Evolutionary conservation across 2,888 invertebrate genomes (phyloP), one percentile per base, ranked within the genome.

Genomic region (Sesamia inferens): DNA sequence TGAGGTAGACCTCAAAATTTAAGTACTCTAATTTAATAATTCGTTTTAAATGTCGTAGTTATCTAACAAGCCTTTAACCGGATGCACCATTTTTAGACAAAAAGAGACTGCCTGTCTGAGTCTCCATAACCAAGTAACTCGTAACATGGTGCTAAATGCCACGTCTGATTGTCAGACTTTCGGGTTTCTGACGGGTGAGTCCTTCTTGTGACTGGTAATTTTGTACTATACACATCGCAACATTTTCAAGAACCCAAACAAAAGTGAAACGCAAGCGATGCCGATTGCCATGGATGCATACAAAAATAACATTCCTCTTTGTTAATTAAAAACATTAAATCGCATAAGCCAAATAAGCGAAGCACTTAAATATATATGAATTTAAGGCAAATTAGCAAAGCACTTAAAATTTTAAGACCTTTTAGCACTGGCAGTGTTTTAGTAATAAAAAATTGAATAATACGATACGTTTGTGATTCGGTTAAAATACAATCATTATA

Each of bases 351-450:
- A 51, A n/a, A n/a, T 7, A 51, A 51, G 24, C 48, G 48, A 58
- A 48, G 44, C 76, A 54, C 2, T 13, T 6, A n/a, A 19, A 31
- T 39, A 47, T 16, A 0, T n/a, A n/a, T 47, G 47, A 55, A 47
- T 16, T 8, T 42, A 57, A 47, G 6, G 61, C 59, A 51, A n/a
- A n/a, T 7, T 44, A 51, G 24, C 48, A 58, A 51, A 48, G 44
- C 76, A 54, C 2, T 13, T 6, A n/a, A 19, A 31, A 55, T 39
- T 16, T 8, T 42, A 57, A 47, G 6, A 74, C 59, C 19, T 42
- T 16, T 47, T 61, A 19, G 74, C 78, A 48, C 3, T 16, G 16
- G 73, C 78, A 69, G 47, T 14, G 16, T 14, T 11, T n/a, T 13
- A 2, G 24, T 19, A 5, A n/a, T 0, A 55, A 66, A 59, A 51